Percentiles rank a stretch among this genome's conserved stretches.
Conservation (phyloP, 1,140 invertebrate species). For the Zophobas morio region DNA sequence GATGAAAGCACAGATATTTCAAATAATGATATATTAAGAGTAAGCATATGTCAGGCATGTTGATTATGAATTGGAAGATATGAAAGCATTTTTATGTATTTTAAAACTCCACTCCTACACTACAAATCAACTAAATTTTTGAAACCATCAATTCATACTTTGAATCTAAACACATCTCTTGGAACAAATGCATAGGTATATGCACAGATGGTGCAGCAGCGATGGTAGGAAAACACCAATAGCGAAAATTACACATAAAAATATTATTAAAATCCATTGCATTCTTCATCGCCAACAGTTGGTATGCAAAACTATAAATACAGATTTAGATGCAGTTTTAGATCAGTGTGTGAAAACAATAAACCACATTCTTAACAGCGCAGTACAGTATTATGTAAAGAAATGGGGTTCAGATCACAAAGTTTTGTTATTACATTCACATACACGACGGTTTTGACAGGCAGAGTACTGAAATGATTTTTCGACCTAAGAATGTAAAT, state of each 20-base stretch:
- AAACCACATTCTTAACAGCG: slow-evolving; percentile 5
- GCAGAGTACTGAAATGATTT: too few species aligned
- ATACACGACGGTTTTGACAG: background rate
- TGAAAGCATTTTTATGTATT: background rate
- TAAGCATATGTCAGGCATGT: background rate
- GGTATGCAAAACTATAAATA: background rate
- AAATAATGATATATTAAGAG: background rate
- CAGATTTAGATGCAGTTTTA: slow-evolving; percentile 23
- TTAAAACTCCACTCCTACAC: too few species aligned
- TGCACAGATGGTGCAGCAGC: background rate
- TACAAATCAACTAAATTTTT: too few species aligned
- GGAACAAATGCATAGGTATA: background rate
- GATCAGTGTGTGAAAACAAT: slow-evolving; percentile 33
- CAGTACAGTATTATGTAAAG: slow-evolving; percentile 8
- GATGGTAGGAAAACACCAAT: background rate
- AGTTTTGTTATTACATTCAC: too few species aligned
- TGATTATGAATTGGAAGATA: background rate
- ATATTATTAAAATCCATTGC: background rate
- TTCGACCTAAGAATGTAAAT: too few species aligned
- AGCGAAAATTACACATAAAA: slow-evolving; percentile 7
- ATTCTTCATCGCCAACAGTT: background rate
- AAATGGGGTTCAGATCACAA: too few species aligned
- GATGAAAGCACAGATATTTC: too few species aligned
- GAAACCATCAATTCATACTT: background rate
- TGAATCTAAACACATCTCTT: background rate